Conservation (phyloP, 2,113 vertebrate genomes). For the Cololabis saira region DNA sequence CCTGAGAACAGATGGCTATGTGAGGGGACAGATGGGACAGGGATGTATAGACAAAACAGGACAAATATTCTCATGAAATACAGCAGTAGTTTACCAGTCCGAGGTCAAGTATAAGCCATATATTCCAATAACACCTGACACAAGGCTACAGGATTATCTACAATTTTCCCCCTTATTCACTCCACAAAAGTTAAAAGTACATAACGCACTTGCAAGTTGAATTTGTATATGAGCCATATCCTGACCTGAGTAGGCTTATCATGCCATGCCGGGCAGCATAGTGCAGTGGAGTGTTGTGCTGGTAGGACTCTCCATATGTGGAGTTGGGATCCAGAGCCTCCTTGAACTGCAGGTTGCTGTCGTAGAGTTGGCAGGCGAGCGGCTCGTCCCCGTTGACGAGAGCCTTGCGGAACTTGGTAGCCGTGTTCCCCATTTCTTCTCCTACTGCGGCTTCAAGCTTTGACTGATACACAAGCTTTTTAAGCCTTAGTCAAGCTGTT, state of each 20-base stretch:
- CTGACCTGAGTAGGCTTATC: constrained; percentile 95
- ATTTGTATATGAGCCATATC: constrained; percentile 17
- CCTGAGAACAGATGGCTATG: constrained; percentile 71
- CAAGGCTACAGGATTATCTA: not conserved
- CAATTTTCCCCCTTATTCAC: not conserved
- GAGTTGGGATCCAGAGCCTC: constrained; percentile 97
- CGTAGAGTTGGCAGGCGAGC: constrained; percentile 95
- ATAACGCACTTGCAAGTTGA: not conserved
- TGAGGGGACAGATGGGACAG: constrained; percentile 66
- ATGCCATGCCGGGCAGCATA: constrained; percentile 97
- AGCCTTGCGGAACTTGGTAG: constrained; percentile 98
- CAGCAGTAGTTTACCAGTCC: constrained; percentile 9
- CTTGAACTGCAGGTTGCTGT: constrained; percentile 96
- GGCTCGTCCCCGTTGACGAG: constrained; percentile 96
- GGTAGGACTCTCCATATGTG: constrained; percentile 97
- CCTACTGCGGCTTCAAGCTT: constrained; percentile 66
- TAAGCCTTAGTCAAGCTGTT: constrained; percentile 78
- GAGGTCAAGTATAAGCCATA: not conserved
- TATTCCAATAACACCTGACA: constrained; percentile 10
- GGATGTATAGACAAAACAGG: constrained; percentile 49
- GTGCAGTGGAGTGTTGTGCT: constrained; percentile 98
- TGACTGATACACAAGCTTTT: constrained; percentile 53
- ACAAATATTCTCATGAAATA: constrained; percentile 16
- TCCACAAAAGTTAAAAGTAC: not conserved
- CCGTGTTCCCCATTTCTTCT: constrained; percentile 93